phyloP scores from a whole-genome alignment of 2,888 invertebrate species.

The Theodoxus fluviatilis region DNA sequence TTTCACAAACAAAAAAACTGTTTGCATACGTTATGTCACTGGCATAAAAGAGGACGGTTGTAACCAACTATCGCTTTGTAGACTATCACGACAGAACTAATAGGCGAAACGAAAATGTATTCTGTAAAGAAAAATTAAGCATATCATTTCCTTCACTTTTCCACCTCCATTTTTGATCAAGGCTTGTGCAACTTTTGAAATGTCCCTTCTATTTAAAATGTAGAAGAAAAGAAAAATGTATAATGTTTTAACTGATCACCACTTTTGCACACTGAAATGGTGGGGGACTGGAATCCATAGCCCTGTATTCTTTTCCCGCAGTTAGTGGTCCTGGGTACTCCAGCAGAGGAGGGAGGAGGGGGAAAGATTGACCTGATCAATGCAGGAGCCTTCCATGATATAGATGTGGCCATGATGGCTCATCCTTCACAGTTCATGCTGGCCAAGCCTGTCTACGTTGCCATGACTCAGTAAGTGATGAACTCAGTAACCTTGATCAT shows the following conservation, averaged over 20 bases:
- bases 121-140: too few relatives aligned
- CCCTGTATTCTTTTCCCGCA: constrained; percentile 29
- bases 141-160: background rate
- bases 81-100: too few relatives aligned
- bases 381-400: constrained; percentile 48
- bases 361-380: constrained; percentile 54
- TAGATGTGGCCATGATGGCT: constrained; percentile 58
- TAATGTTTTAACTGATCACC: background rate
- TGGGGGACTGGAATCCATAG: background rate
- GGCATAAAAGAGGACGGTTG: too few relatives aligned
- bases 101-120: too few relatives aligned
- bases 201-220: background rate
- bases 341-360: constrained; percentile 59
- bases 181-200: too few relatives aligned
- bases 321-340: constrained; percentile 56
- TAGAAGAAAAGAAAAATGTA: background rate
- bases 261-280: background rate
- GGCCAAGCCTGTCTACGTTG: constrained; percentile 42
- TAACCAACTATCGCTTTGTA: too few relatives aligned
- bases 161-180: too few relatives aligned
- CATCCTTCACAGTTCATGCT: constrained; percentile 50
- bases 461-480: constrained; percentile 41
- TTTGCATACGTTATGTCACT: too few relatives aligned
- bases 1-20: background rate
- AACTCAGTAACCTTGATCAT: too few relatives aligned